Conservation (phyloP, 1,140 invertebrate genomes). For the Uloborus diversus region DNA sequence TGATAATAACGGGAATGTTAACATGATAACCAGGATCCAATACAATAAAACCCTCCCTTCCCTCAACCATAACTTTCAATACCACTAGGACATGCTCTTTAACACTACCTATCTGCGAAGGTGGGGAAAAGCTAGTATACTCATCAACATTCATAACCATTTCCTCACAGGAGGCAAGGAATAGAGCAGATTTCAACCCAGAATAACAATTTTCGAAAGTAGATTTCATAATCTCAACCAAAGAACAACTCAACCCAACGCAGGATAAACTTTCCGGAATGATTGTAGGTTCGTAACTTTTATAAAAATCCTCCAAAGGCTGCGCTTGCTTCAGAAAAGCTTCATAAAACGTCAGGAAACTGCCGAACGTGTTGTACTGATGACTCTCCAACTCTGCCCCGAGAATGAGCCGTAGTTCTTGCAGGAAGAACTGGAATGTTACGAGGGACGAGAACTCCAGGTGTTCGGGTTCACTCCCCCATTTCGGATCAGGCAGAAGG, state of each 20-base stretch:
- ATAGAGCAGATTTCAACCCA: constrained; percentile 70
- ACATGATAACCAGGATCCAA: constrained; percentile 92
- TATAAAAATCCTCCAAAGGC: constrained; percentile 75
- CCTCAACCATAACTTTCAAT: constrained; percentile 76
- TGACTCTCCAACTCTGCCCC: constrained; percentile 77
- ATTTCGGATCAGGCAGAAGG: constrained; percentile 76
- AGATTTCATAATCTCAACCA: constrained; percentile 70
- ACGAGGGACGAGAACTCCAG: constrained; percentile 59
- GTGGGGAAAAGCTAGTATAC: constrained; percentile 59
- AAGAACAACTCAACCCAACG: constrained; percentile 83
- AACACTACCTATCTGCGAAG: constrained; percentile 68
- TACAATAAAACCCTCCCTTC: constrained; percentile 78
- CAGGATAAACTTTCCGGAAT: constrained; percentile 82
- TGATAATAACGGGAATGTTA: constrained; percentile 82
- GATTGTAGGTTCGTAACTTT: constrained; percentile 80
- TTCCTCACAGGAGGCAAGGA: constrained; percentile 86
- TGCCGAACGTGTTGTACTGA: constrained; percentile 86
- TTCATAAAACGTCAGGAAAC: constrained; percentile 72
- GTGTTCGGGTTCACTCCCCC: constrained; percentile 67
- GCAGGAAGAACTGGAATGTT: constrained; percentile 75
- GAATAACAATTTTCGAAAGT: constrained; percentile 71
- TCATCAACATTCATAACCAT: constrained; percentile 64
- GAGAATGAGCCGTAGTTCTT: constrained; percentile 77
- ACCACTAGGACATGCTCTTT: constrained; percentile 91
- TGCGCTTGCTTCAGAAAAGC: constrained; percentile 68